A percentile compares a stretch with the other conserved stretches of the same genome.
phyloP scores from a whole-genome alignment of 2,797 vertebrate species.

The Schizopygopsis malacanthus region DNA sequence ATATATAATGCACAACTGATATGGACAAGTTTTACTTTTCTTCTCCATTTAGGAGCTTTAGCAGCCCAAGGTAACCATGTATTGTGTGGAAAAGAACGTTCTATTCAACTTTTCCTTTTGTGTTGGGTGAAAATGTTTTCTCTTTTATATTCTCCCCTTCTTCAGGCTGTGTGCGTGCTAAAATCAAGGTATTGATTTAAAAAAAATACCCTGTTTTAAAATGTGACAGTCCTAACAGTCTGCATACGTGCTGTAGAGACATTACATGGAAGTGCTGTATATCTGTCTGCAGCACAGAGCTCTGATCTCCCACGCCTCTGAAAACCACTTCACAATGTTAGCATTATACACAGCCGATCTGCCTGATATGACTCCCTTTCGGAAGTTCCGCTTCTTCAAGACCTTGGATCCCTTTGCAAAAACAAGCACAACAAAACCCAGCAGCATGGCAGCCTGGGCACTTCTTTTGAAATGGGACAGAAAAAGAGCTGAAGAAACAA shows the following conservation, averaged over 20 bases:
- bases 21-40: not conserved
- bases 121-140: not conserved
- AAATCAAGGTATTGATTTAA: not conserved
- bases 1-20: not conserved
- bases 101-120: not conserved
- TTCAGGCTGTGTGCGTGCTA: not conserved
- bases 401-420: conserved; percentile 35
- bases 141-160: not conserved
- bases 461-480: not conserved
- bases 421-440: conserved; percentile 11
- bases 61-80: not conserved
- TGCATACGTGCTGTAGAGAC: conserved; percentile 35
- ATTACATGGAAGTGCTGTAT: conserved; percentile 42
- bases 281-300: conserved; percentile 20
- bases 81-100: not conserved
- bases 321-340: conserved; percentile 43
- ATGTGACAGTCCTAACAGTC: not conserved
- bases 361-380: conserved; percentile 27
- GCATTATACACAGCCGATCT: conserved; percentile 32
- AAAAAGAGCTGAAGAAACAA: conserved; percentile 14
- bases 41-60: not conserved
- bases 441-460: not conserved
- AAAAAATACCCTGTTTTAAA: not conserved
- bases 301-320: conserved; percentile 32
- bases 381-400: conserved; percentile 27